phyloP scores from a whole-genome alignment of 1,140 invertebrate species.

The Sycophaga agraensis region DNA sequence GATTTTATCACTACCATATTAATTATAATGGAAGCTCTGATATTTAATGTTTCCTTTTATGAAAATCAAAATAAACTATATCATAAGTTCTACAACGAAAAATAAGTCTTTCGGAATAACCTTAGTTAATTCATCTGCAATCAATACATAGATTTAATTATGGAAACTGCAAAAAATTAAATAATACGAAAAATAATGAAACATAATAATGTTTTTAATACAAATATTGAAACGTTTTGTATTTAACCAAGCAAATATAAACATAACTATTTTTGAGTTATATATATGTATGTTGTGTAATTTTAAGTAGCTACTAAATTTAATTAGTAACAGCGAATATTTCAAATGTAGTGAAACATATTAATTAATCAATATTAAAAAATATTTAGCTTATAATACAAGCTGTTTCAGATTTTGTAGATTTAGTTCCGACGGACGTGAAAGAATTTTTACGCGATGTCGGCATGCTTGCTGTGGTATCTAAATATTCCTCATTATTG shows the following conservation, averaged over 20 bases:
- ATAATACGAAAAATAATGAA: not conserved
- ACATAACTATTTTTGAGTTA: not conserved
- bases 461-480: slow-evolving; percentile 51
- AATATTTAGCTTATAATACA: slow-evolving; percentile 45
- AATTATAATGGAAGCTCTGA: slow-evolving; percentile 6
- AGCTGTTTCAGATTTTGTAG: slow-evolving; percentile 38
- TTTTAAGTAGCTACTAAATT: not conserved
- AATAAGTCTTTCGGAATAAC: slow-evolving; percentile 9
- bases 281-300: not conserved
- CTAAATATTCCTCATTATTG: slow-evolving; percentile 54
- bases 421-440: slow-evolving; percentile 42
- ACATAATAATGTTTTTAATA: not conserved
- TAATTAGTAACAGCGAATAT: not conserved
- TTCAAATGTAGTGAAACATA: too few relatives aligned
- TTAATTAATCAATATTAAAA: not conserved
- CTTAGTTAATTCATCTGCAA: not conserved
- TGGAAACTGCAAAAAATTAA: not conserved
- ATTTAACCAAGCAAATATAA: not conserved
- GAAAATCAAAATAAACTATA: slow-evolving; percentile 26
- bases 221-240: not conserved
- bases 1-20: not conserved
- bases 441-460: slow-evolving; percentile 41
- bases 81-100: slow-evolving; percentile 8
- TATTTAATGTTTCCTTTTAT: too few relatives aligned
- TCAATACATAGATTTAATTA: not conserved